These are phyloP conservation scores for Lissocephala sabroskyi DNA, from an alignment of 2,888 invertebrate genomes.

Conservation along the genomic window DNA sequence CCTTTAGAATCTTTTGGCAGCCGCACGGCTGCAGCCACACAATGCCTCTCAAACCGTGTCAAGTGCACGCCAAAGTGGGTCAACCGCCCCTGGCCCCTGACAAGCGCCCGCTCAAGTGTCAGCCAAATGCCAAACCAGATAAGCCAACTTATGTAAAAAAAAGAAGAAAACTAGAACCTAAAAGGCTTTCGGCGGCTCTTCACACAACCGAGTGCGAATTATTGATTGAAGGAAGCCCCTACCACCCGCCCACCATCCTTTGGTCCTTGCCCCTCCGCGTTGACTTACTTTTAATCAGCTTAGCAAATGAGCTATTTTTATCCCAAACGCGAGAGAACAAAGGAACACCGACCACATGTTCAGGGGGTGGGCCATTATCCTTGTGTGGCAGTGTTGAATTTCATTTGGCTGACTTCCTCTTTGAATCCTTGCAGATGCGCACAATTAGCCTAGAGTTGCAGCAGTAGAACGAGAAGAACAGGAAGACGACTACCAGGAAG, in stretches of 20 bases:
- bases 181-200: slow-evolving; percentile 36
- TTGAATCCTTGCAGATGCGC: slow-evolving; percentile 40
- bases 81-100: slow-evolving; percentile 12
- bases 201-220: slow-evolving; percentile 34
- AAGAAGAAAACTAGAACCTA: slow-evolving; percentile 22
- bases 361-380: background rate
- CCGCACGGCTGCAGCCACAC: no score
- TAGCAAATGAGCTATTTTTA: no score
- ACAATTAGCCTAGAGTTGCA: slow-evolving; percentile 49
- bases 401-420: slow-evolving; percentile 1
- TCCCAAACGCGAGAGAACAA: no score
- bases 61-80: slow-evolving; percentile 56
- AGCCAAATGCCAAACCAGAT: slow-evolving; percentile 22
- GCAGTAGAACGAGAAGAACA: slow-evolving; percentile 13
- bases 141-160: slow-evolving; percentile 52
- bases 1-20: no score
- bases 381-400: background rate
- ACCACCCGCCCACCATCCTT: no score
- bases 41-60: slow-evolving; percentile 53
- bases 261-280: no score
- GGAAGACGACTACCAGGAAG: no score
- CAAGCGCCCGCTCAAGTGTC: background rate
- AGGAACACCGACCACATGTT: no score
- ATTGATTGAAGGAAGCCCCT: slow-evolving; percentile 32
- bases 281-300: no score